Evolutionary conservation across 2,113 vertebrate genomes (phyloP).

Genomic region (Chaetodon trifascialis): DNA sequence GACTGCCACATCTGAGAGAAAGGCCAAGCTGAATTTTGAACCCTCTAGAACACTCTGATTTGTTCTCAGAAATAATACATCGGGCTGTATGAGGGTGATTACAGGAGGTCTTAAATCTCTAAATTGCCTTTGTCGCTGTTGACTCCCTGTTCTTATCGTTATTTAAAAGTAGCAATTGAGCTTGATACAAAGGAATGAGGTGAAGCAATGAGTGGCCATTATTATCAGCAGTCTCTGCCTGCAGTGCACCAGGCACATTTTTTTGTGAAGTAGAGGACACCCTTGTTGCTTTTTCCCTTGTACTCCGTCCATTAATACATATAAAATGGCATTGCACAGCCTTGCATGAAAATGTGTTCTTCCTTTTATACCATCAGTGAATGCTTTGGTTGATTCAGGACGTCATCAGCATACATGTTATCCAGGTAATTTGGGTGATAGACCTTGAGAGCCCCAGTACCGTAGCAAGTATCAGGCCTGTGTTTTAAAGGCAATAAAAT

Average conservation of each 20-base stretch:
- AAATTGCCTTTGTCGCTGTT: constrained; percentile 30
- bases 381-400: constrained; percentile 52
- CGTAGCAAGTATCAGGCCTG: constrained; percentile 60
- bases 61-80: constrained; percentile 30
- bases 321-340: constrained; percentile 36
- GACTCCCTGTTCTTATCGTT: constrained; percentile 50
- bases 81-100: constrained; percentile 39
- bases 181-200: constrained; percentile 35
- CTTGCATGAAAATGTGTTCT: constrained; percentile 63
- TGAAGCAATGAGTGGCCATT: constrained; percentile 48
- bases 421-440: constrained; percentile 60
- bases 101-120: constrained; percentile 32
- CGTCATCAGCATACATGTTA: constrained; percentile 60
- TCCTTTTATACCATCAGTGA: constrained; percentile 41
- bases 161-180: constrained; percentile 57
- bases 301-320: constrained; percentile 46
- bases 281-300: constrained; percentile 24
- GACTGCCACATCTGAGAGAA: neutral
- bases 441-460: constrained; percentile 60
- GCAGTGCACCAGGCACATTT: constrained; percentile 6
- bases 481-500: constrained; percentile 82
- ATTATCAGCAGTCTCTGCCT: constrained; percentile 27
- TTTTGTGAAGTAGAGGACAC: constrained; percentile 20
- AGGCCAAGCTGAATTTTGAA: neutral
- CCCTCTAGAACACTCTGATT: constrained; percentile 25